Percentiles rank a stretch among this genome's conserved stretches.
Conservation (phyloP, 92 coral and sea anemone genomes). For the Chrysogorgia sp. region DNA sequence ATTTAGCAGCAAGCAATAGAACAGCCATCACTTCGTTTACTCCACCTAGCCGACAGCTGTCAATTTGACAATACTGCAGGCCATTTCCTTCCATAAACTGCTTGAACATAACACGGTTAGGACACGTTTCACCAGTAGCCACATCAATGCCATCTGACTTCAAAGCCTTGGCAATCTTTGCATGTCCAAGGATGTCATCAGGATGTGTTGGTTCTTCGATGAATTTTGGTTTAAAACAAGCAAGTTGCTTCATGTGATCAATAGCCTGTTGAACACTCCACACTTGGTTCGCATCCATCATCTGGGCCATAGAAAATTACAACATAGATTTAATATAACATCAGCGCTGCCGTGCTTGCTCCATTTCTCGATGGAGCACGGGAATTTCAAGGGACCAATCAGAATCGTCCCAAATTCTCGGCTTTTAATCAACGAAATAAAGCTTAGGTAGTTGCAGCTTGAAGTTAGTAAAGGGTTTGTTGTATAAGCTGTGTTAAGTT, state of each 20-base stretch:
- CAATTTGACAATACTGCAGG: constrained; percentile 94
- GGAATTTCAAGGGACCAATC: no score
- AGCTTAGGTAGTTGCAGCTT: no score
- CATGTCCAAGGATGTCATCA: constrained; percentile 95
- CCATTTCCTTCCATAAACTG: constrained; percentile 88
- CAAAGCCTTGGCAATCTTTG: constrained; percentile 83
- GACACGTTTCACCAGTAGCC: constrained; percentile 99
- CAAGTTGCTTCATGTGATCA: constrained; percentile 78
- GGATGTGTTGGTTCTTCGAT: constrained; percentile 99
- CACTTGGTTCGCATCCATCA: constrained; percentile 96
- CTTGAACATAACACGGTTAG: constrained; percentile 94
- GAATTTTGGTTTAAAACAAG: constrained; percentile 88
- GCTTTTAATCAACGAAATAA: no score
- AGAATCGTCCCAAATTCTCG: no score
- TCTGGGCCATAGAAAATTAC: constrained; percentile 43
- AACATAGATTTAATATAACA: neutral
- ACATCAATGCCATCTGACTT: constrained; percentile 89
- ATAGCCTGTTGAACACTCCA: constrained; percentile 93
- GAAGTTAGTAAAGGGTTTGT: neutral
- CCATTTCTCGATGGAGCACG: no score
- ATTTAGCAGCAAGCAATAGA: constrained; percentile 89
- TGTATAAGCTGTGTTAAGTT: neutral
- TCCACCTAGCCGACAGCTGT: constrained; percentile 97
- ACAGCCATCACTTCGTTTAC: constrained; percentile 87
- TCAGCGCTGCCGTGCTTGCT: neutral